These are phyloP conservation scores for Gymnosoma rotundatum DNA, from an alignment of 2,888 invertebrate genomes.

Conservation along the genomic window DNA sequence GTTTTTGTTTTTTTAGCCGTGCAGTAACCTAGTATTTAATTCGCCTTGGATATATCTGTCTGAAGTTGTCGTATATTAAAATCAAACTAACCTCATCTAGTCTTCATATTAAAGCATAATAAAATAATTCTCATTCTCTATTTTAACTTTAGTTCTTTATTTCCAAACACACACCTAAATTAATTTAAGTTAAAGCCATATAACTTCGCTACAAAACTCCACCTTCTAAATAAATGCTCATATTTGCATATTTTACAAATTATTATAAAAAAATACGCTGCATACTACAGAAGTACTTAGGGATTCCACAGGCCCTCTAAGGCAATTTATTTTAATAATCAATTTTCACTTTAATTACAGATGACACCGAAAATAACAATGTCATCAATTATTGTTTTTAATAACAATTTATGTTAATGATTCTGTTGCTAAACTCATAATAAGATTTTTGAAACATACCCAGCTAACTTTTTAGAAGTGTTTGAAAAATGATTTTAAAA, in stretches of 20 bases:
- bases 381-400: constrained; percentile 69
- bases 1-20: too few relatives aligned
- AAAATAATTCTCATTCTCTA: too few relatives aligned
- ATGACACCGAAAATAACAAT: constrained; percentile 67
- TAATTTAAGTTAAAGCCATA: background rate
- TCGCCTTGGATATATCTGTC: too few relatives aligned
- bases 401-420: constrained; percentile 68
- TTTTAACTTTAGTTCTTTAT: too few relatives aligned
- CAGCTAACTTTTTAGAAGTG: too few relatives aligned
- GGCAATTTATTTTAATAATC: constrained; percentile 50
- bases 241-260: constrained; percentile 17
- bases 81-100: too few relatives aligned
- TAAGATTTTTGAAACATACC: background rate
- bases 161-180: background rate
- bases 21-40: too few relatives aligned
- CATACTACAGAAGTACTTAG: background rate
- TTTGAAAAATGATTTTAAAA: too few relatives aligned
- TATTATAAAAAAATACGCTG: background rate
- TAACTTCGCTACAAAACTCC: background rate
- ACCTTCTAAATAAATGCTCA: background rate
- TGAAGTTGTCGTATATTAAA: too few relatives aligned
- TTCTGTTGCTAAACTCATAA: constrained; percentile 24
- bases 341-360: constrained; percentile 63
- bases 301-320: background rate
- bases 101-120: too few relatives aligned